A percentile compares a stretch with the other conserved stretches of the same genome.
These are phyloP conservation scores for Cerastoderma edule DNA, from an alignment of 2,888 invertebrate genomes.

Conservation along the genomic window DNA sequence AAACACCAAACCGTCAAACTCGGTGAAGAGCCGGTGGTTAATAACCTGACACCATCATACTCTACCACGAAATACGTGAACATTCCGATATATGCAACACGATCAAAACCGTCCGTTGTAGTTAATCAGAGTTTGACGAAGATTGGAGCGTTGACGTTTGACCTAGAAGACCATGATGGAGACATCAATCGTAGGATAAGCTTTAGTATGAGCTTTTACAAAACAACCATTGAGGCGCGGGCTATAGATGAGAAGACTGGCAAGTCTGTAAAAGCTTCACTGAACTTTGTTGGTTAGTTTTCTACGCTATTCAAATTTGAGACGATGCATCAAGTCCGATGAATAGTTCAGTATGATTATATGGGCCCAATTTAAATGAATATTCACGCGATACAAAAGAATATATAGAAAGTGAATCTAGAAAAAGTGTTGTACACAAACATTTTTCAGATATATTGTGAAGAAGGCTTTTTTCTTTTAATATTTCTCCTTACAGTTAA, in stretches of 20 bases:
- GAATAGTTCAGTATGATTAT: no score
- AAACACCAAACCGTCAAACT: not conserved
- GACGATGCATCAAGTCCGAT: no score
- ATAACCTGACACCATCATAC: not conserved
- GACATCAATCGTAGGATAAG: not conserved
- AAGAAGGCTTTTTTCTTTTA: no score
- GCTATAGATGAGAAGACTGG: not conserved
- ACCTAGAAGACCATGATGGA: not conserved
- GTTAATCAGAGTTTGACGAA: not conserved
- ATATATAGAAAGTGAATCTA: no score
- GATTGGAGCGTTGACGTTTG: not conserved
- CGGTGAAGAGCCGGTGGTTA: not conserved
- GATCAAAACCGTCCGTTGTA: not conserved
- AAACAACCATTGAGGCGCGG: no score
- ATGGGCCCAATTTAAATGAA: no score
- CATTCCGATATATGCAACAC: slow-evolving; percentile 6
- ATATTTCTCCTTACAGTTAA: no score
- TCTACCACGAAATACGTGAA: not conserved
- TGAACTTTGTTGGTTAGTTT: not conserved
- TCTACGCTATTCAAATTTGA: no score
- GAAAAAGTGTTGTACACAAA: no score
- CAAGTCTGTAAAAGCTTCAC: not conserved
- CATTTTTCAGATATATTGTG: no score
- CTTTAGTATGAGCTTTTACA: slow-evolving; percentile 3
- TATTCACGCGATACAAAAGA: no score